Evolutionary conservation across 1,140 invertebrate genomes (phyloP).

Genomic region (Meloidogyne chitwoodi): DNA sequence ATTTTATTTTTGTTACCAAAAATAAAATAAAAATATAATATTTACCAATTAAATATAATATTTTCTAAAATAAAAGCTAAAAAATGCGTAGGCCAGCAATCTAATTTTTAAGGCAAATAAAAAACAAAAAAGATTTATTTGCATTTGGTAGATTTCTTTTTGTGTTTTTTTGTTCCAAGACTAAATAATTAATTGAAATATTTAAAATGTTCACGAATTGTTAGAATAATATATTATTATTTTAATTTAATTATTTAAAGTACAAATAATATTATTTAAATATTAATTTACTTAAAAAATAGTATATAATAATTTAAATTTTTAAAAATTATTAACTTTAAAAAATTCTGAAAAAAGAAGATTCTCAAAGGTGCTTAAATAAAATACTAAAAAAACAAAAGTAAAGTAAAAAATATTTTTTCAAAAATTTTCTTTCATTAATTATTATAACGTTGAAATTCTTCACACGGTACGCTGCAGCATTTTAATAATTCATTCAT

Average conservation of each 20-base stretch:
- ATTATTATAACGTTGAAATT: neutral
- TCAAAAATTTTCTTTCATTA: neutral
- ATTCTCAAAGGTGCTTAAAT: neutral
- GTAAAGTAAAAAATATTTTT: neutral
- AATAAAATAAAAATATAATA: too few species aligned
- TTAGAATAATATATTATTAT: neutral
- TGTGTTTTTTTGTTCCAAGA: neutral
- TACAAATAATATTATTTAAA: too few species aligned
- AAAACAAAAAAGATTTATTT: neutral
- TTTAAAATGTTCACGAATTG: neutral
- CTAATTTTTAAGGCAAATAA: neutral
- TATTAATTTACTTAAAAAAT: too few species aligned
- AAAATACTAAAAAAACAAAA: neutral
- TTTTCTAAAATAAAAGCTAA: neutral
- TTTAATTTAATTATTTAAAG: too few species aligned
- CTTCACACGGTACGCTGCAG: neutral
- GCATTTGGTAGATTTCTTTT: neutral
- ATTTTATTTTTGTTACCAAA: too few species aligned
- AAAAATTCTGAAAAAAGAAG: neutral
- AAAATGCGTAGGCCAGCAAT: neutral
- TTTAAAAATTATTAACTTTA: neutral
- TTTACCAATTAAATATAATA: neutral
- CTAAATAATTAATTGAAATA: neutral
- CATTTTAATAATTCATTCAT: neutral
- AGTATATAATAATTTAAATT: neutral